Evolutionary conservation across 2,113 vertebrate genomes (phyloP).

Genomic region (Symphodus melops): DNA sequence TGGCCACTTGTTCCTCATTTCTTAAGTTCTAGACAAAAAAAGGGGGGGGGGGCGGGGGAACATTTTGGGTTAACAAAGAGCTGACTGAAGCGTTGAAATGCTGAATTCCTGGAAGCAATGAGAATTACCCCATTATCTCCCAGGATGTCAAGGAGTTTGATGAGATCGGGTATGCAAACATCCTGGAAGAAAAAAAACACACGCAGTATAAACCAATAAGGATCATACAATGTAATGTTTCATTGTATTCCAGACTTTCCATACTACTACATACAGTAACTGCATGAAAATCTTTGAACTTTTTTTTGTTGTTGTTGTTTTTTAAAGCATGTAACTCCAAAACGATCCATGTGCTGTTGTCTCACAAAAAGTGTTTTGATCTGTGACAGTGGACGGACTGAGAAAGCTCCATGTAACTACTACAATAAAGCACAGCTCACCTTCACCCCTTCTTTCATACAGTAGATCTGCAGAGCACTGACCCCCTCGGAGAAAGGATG

Average conservation of each 20-base stretch:
- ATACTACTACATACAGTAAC: no score
- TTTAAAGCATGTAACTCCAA: no score
- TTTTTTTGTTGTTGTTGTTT: no score
- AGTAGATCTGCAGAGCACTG: conserved; percentile 98
- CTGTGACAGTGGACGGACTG: neutral
- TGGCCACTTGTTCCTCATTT: conserved; percentile 99
- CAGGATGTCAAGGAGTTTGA: conserved; percentile 97
- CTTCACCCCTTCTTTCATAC: conserved; percentile 99
- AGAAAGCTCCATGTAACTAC: no score
- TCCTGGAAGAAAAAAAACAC: conserved; percentile 81
- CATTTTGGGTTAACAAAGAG: neutral
- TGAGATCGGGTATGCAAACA: conserved; percentile 97
- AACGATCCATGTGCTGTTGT: neutral
- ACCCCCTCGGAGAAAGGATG: conserved; percentile 98
- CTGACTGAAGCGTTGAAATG: neutral
- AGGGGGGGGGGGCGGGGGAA: neutral
- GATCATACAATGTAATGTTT: neutral
- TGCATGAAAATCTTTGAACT: no score
- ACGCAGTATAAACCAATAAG: neutral
- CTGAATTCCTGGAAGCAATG: neutral
- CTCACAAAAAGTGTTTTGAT: neutral
- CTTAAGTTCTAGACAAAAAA: conserved; percentile 89
- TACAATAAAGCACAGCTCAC: conserved; percentile 70
- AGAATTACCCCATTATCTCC: conserved; percentile 96
- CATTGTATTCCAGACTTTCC: no score